Evolutionary conservation across 2,888 invertebrate species (phyloP).

Genomic region (Drosophila sordidula): DNA sequence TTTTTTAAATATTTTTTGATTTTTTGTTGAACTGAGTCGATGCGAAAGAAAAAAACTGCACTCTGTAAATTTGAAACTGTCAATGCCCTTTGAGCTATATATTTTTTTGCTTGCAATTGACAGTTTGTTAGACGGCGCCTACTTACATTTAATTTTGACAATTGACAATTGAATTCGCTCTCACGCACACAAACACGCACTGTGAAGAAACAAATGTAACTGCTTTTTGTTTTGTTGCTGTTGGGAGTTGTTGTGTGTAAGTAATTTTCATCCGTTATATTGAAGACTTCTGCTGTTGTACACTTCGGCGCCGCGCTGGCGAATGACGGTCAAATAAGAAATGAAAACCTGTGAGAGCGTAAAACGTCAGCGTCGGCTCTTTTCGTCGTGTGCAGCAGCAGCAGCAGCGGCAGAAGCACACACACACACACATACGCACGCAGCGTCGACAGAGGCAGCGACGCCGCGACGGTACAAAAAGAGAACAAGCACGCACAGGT

Average conservation of each 20-base stretch:
- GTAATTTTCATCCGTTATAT: constrained; percentile 57
- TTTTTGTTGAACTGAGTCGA: constrained; percentile 8
- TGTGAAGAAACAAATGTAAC: constrained; percentile 28
- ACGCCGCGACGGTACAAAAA: constrained; percentile 13
- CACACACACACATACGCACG: constrained; percentile 21
- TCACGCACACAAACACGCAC: constrained; percentile 27
- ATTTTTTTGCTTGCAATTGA: constrained; percentile 13
- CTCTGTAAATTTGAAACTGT: constrained; percentile 49
- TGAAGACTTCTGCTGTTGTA: constrained; percentile 71
- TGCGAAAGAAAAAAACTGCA: constrained; percentile 54
- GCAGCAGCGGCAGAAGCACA: constrained; percentile 6
- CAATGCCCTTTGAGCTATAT: constrained; percentile 36
- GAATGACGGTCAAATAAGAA: constrained; percentile 78
- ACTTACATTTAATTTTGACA: constrained; percentile 57
- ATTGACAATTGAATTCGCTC: constrained; percentile 44
- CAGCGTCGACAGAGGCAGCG: constrained; percentile 31
- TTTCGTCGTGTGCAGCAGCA: constrained; percentile 37
- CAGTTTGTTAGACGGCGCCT: constrained; percentile 34
- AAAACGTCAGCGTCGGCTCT: constrained; percentile 45
- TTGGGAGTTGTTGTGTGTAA: constrained; percentile 15
- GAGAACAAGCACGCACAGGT: constrained; percentile 23
- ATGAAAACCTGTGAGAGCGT: constrained; percentile 74
- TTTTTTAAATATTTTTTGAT: constrained; percentile 14
- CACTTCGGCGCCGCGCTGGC: constrained; percentile 77
- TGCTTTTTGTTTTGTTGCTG: constrained; percentile 12